Percentiles rank a stretch among this genome's conserved stretches.
phyloP scores from a whole-genome alignment of 35 echinoderm and acorn worm species.

The Chiridota heheva region DNA sequence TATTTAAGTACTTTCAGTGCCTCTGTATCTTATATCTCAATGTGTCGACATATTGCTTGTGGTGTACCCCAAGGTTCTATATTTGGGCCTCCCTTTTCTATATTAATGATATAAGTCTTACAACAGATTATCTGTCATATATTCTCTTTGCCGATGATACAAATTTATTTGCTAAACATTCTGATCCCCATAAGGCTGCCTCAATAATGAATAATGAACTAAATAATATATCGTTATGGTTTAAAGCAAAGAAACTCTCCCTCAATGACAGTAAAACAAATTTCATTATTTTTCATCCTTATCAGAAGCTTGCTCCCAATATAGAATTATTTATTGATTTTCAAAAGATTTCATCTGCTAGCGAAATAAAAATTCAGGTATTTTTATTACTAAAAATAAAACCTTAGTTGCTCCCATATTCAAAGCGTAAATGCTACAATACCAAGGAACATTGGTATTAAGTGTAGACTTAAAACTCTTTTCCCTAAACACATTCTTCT shows the following conservation, averaged over 20 bases:
- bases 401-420: slow-evolving; percentile 4
- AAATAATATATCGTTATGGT: not conserved
- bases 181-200: not conserved
- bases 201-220: slow-evolving; percentile 7
- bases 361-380: slow-evolving; percentile 19
- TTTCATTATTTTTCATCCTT: slow-evolving; percentile 17
- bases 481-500: slow-evolving; percentile 13
- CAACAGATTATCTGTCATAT: slow-evolving; percentile 3
- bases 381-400: not conserved
- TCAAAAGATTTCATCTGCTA: slow-evolving; percentile 4
- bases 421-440: not conserved
- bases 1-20: too few species aligned
- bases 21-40: too few species aligned
- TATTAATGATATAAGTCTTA: not conserved
- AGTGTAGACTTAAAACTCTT: not conserved
- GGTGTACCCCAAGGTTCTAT: too few species aligned
- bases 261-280: too few species aligned
- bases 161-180: slow-evolving; percentile 5
- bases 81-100: too few species aligned
- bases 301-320: slow-evolving; percentile 2
- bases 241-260: slow-evolving; percentile 7
- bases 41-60: too few species aligned
- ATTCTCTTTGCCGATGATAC: slow-evolving; percentile 15
- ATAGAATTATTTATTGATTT: not conserved
- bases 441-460: slow-evolving; percentile 27